Evolutionary conservation across 2,113 vertebrate genomes (phyloP).

Genomic region (Erythrolamprus reginae): DNA sequence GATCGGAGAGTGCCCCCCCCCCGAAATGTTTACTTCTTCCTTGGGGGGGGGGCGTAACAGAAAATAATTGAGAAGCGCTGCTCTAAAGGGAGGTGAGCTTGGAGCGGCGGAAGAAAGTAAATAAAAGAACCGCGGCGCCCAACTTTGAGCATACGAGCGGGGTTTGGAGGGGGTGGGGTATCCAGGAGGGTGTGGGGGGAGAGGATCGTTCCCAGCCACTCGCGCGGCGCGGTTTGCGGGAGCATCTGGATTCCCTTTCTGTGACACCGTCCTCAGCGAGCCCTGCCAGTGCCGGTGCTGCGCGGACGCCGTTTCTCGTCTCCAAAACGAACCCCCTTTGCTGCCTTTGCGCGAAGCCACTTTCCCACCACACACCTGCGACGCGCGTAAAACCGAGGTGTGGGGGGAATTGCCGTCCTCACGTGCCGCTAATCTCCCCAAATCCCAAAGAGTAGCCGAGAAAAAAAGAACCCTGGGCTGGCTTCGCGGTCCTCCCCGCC

Average conservation of each 20-base stretch:
- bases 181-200: fast-evolving
- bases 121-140: neutral
- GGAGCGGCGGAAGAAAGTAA: neutral
- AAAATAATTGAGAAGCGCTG: no score
- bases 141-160: neutral
- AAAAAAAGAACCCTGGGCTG: neutral
- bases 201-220: no score
- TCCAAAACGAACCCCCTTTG: neutral
- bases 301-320: no score
- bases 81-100: neutral
- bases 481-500: constrained; percentile 30
- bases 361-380: neutral
- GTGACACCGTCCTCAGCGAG: neutral
- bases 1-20: no score
- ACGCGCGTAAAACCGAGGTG: neutral
- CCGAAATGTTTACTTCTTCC: no score
- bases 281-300: neutral
- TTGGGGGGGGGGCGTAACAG: no score
- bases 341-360: neutral
- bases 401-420: neutral
- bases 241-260: neutral
- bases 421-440: neutral
- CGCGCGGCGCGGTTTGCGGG: neutral
- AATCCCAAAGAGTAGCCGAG: neutral
- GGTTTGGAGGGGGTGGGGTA: neutral